Base-by-base conservation (phyloP, 2,888 invertebrate species). In the Nymphalis c-album region DNA sequence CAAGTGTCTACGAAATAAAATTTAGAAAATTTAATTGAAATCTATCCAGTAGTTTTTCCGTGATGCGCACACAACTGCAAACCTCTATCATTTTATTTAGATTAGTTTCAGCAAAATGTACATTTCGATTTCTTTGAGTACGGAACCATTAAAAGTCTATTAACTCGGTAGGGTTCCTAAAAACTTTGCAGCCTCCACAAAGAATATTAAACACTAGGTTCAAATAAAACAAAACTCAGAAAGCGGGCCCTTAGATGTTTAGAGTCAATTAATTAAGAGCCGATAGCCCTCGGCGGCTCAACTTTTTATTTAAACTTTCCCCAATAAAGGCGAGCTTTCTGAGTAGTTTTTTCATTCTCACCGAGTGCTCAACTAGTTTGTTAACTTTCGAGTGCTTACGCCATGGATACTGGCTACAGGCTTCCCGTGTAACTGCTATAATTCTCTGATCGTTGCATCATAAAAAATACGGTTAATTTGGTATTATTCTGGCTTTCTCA, bases 261-360 rank as follows among this genome's bases (percentile, higher is more conserved):
- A 47, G 66, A 58, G 58, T 53, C 69, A 63, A 69, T 69, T 69
- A 69, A 69, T 60, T 63, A 53, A 64, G 59, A 59, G 62, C 20
- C 69, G 59, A 63, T 60, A 40, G 62, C 59, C 17, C 59, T 62
- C 59, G 51, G 46, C 35, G 53, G 53, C 53, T 53, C 22, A 51
- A 47, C 65, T 63, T 68, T 68, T 70, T 68, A 40, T 71, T 69
- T 67, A 64, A 73, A 73, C 65, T 73, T 72, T 60, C 55, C 22
- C 70, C 69, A 73, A 73, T 73, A 73, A 73, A 68, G 64, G 71
- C 64, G 51, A 71, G 62, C 65, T 71, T 61, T 48, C 62, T 50
- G 45, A 66, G 60, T 69, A 69, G 69, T 69, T 66, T 51, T 70
- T 71, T 63, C 64, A 64, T 65, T 71, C 46, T 63, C 57, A 60